Evolutionary conservation across 2,888 invertebrate genomes (phyloP).

Genomic region (Ormia ochracea): DNA sequence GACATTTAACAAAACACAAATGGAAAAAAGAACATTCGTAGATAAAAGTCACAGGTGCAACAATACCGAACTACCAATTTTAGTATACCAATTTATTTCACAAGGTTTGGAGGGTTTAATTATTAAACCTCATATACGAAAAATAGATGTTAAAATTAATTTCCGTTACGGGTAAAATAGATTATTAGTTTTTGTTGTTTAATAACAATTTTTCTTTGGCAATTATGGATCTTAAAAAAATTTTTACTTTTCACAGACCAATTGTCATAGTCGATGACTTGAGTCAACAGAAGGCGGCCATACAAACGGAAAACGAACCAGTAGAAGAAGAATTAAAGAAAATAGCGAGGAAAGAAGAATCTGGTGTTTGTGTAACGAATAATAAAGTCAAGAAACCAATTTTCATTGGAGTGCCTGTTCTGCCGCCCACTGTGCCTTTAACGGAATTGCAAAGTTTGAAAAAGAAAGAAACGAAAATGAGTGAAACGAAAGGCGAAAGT

Average conservation of each 20-base stretch:
- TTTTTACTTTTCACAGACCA: conserved; percentile 66
- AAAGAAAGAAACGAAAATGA: conserved; percentile 44
- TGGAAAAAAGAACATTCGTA: conserved; percentile 4
- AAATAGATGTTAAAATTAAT: conserved; percentile 11
- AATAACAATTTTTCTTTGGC: background rate
- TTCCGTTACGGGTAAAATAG: conserved; percentile 13
- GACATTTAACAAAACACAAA: conserved; percentile 6
- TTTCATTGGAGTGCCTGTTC: conserved; percentile 66
- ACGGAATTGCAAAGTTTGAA: conserved; percentile 58
- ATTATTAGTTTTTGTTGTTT: no score
- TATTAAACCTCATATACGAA: background rate
- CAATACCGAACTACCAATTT: conserved; percentile 5
- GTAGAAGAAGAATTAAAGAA: background rate
- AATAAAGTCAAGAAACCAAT: conserved; percentile 64
- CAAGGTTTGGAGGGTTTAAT: conserved; percentile 56
- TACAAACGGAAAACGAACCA: conserved; percentile 48
- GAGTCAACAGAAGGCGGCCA: conserved; percentile 64
- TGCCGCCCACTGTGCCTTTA: conserved; percentile 67
- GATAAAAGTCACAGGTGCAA: conserved; percentile 52
- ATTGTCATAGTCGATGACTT: conserved; percentile 74
- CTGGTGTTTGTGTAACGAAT: background rate
- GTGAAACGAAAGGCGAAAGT: conserved; percentile 20
- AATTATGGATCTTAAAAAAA: background rate
- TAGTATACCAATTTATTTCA: conserved; percentile 36
- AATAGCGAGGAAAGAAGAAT: conserved; percentile 13